These are phyloP conservation scores for Agrochola lychnidis DNA, from an alignment of 2,888 invertebrate species.

Conservation along the genomic window DNA sequence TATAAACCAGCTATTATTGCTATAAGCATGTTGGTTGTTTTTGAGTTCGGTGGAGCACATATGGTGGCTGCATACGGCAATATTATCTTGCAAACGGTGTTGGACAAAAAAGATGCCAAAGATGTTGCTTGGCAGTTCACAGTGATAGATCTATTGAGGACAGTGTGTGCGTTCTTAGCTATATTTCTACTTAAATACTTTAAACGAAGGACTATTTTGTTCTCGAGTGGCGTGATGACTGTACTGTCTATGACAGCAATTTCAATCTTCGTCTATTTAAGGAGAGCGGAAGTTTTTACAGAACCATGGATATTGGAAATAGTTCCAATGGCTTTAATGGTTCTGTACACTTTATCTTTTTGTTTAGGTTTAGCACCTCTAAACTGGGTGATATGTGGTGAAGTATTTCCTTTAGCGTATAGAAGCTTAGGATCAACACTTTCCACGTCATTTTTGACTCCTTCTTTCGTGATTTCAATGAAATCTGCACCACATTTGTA, in stretches of 20 bases:
- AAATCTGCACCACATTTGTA: conserved; percentile 88
- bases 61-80: conserved; percentile 88
- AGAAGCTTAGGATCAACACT: conserved; percentile 87
- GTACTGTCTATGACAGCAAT: conserved; percentile 81
- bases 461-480: conserved; percentile 86
- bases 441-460: conserved; percentile 86
- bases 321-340: conserved; percentile 84
- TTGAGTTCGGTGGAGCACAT: conserved; percentile 87
- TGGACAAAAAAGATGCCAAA: conserved; percentile 79
- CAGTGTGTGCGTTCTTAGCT: conserved; percentile 91
- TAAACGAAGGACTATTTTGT: conserved; percentile 83
- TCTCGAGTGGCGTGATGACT: conserved; percentile 84
- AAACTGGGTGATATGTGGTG: conserved; percentile 88
- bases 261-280: conserved; percentile 84
- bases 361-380: conserved; percentile 86
- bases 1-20: conserved; percentile 87
- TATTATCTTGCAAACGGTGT: conserved; percentile 83
- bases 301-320: conserved; percentile 79
- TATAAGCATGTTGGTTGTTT: conserved; percentile 87
- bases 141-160: conserved; percentile 92
- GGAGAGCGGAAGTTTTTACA: conserved; percentile 78
- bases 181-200: conserved; percentile 86
- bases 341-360: conserved; percentile 84
- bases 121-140: conserved; percentile 91
- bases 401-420: conserved; percentile 87